Evolutionary conservation across 2,113 vertebrate genomes (phyloP).

Genomic region (Synodontis membranacea): DNA sequence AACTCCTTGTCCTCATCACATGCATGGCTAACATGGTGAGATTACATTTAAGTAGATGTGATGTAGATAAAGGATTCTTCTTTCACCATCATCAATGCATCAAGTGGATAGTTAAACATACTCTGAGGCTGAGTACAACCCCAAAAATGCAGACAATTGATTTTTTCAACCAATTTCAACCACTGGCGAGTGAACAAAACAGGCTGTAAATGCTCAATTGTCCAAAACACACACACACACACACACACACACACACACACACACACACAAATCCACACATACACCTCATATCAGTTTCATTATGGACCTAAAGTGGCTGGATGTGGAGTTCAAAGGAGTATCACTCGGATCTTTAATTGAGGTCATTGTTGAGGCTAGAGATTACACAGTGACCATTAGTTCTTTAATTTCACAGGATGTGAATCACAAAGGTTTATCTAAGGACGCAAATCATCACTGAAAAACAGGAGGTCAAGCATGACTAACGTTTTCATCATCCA

Average conservation of each 20-base stretch:
- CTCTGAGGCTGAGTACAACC: background rate
- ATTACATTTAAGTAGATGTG: background rate
- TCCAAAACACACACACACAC: background rate
- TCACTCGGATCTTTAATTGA: constrained; percentile 33
- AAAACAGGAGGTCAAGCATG: background rate
- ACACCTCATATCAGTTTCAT: background rate
- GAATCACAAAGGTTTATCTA: background rate
- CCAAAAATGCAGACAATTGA: constrained; percentile 3
- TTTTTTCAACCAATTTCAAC: constrained; percentile 30
- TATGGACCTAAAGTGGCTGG: constrained; percentile 4
- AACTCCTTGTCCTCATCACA: background rate
- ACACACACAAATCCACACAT: background rate
- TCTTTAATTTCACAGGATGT: constrained; percentile 21
- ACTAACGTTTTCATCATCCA: background rate
- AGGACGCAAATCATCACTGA: background rate
- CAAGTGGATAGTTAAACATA: constrained; percentile 3
- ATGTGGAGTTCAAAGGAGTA: background rate
- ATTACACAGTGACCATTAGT: background rate
- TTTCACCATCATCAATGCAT: background rate
- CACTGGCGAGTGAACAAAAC: constrained; percentile 6
- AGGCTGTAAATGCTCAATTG: constrained; percentile 22
- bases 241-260: background rate
- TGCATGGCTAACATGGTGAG: background rate
- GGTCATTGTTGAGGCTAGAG: constrained; percentile 18
- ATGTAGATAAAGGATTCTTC: constrained; percentile 4